Percentiles rank a stretch among this genome's conserved stretches.
Conservation (phyloP, 1,140 invertebrate species). For the Neomicropteryx cornuta region DNA sequence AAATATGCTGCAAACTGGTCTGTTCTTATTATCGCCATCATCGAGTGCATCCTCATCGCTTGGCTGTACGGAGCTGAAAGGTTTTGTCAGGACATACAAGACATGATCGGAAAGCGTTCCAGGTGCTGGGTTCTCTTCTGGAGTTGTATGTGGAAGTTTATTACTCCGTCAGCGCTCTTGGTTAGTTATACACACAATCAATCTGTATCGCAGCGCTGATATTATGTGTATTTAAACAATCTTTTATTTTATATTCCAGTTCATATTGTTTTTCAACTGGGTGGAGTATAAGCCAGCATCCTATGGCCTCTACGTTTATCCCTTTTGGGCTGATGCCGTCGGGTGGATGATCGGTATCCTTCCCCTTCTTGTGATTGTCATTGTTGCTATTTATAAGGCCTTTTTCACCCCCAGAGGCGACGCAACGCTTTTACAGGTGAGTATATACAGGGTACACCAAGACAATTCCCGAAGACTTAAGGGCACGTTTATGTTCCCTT, state of each 20-base stretch:
- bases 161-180: slow-evolving; percentile 66
- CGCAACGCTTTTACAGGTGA: no score
- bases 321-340: slow-evolving; percentile 63
- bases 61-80: slow-evolving; percentile 77
- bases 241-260: slow-evolving; percentile 38
- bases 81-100: slow-evolving; percentile 66
- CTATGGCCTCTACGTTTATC: slow-evolving; percentile 64
- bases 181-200: slow-evolving; percentile 22
- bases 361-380: slow-evolving; percentile 58
- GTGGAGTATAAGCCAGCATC: slow-evolving; percentile 66
- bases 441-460: no score
- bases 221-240: not conserved
- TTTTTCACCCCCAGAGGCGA: no score
- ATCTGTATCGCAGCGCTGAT: no score
- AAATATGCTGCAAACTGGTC: slow-evolving; percentile 82
- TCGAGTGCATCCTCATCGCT: slow-evolving; percentile 65
- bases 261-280: slow-evolving; percentile 74
- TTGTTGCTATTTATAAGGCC: slow-evolving; percentile 52
- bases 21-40: slow-evolving; percentile 69
- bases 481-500: no score
- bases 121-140: slow-evolving; percentile 64
- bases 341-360: slow-evolving; percentile 65
- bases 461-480: no score
- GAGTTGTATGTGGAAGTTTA: slow-evolving; percentile 67
- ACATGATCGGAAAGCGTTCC: slow-evolving; percentile 66